These are phyloP conservation scores for Copidosoma aretas DNA, from an alignment of 2,888 invertebrate genomes.

Conservation along the genomic window DNA sequence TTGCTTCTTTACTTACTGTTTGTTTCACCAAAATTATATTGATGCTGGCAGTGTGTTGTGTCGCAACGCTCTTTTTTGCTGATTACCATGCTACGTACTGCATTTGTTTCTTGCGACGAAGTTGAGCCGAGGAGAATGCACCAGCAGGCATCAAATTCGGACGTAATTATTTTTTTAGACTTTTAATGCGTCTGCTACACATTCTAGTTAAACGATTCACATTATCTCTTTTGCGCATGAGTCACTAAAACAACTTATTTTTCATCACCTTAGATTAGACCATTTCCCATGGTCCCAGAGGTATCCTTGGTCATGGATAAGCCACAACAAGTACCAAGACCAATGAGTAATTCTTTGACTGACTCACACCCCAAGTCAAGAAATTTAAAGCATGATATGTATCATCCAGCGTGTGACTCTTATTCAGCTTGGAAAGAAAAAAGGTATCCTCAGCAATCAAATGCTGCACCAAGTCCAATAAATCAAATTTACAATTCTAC, in stretches of 20 bases:
- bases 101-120: constrained; percentile 44
- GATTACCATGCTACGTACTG: constrained; percentile 29
- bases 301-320: constrained; percentile 56
- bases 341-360: constrained; percentile 19
- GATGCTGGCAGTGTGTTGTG: too few species aligned
- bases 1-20: not conserved
- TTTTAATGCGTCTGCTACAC: constrained; percentile 1
- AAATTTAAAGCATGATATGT: constrained; percentile 26
- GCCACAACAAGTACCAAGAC: constrained; percentile 30
- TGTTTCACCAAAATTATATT: too few species aligned
- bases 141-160: constrained; percentile 45
- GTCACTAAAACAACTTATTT: constrained; percentile 3
- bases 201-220: not conserved
- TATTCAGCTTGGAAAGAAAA: constrained; percentile 55
- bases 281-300: constrained; percentile 54
- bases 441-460: constrained; percentile 42
- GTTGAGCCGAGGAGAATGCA: constrained; percentile 54
- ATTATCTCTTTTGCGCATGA: not conserved
- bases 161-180: constrained; percentile 44
- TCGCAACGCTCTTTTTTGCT: not conserved
- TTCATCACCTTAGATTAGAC: constrained; percentile 28
- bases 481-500: constrained; percentile 20
- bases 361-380: constrained; percentile 16
- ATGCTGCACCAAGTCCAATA: constrained; percentile 7
- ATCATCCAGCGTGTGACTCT: constrained; percentile 41